Conservation (phyloP, 2,113 vertebrate species). For the Laterallus jamaicensis region DNA sequence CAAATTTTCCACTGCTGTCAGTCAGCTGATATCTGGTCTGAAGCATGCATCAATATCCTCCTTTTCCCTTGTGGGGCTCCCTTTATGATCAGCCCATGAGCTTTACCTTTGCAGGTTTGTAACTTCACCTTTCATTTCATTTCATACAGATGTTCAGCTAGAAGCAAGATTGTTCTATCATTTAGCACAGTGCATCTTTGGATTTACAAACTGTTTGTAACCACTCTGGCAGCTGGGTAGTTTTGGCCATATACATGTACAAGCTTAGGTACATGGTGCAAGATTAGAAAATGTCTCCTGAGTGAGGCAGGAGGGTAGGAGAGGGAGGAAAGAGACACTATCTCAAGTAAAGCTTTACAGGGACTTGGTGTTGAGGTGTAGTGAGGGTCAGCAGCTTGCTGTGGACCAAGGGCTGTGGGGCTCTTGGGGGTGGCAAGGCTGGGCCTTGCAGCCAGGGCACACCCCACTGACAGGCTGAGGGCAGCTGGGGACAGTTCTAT, state of each 20-base stretch:
- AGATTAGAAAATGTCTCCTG: neutral
- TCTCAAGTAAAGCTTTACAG: neutral
- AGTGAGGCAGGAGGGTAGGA: neutral
- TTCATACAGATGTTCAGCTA: neutral
- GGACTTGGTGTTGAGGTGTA: neutral
- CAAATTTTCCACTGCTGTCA: neutral
- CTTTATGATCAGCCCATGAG: neutral
- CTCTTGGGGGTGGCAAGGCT: rapidly evolving
- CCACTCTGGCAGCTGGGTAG: neutral
- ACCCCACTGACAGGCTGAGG: neutral
- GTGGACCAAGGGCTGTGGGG: neutral
- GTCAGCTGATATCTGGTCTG: neutral
- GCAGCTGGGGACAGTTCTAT: neutral
- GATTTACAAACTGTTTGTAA: neutral
- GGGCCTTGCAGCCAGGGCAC: neutral
- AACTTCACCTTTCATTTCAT: neutral
- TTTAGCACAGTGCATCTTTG: neutral
- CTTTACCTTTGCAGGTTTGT: neutral
- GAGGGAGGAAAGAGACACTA: neutral
- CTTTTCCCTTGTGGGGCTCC: neutral
- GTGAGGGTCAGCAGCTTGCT: neutral
- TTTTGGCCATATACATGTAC: neutral
- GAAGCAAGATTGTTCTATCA: neutral
- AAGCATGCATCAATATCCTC: neutral
- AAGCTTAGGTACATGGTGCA: neutral